Evolutionary conservation across 53 echinoderm and acorn worm species (phyloP).

Genomic region (Astropecten irregularis): DNA sequence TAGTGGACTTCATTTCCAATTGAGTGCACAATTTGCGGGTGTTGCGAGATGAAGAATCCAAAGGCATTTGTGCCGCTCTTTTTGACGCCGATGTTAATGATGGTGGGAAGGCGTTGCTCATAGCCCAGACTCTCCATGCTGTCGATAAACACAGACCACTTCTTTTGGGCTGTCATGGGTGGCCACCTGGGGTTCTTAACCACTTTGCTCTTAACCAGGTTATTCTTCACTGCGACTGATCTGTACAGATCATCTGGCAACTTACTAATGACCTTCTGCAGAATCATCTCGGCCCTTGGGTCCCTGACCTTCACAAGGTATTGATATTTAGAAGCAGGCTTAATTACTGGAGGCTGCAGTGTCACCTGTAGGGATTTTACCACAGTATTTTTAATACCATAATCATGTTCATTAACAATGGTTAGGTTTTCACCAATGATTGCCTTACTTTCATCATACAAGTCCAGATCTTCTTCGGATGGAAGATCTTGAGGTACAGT

Average conservation of each 20-base stretch:
- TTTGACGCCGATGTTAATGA: conserved; percentile 60
- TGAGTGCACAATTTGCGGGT: conserved; percentile 52
- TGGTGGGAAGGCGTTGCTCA: conserved; percentile 51
- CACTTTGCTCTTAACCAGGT: not conserved
- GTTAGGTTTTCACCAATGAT: not conserved
- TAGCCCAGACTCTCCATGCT: conserved; percentile 23
- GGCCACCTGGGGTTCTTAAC: not conserved
- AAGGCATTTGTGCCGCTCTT: conserved; percentile 59
- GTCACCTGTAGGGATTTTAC: too few relatives aligned
- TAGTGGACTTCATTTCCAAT: conserved; percentile 68
- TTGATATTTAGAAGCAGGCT: too few relatives aligned
- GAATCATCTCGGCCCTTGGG: not conserved
- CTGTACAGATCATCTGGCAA: not conserved
- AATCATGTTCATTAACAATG: not conserved
- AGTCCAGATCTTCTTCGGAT: not conserved
- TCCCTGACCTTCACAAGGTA: not conserved
- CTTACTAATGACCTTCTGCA: not conserved
- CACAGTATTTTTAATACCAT: too few relatives aligned
- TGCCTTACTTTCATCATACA: not conserved
- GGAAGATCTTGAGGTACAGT: not conserved
- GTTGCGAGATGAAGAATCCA: conserved; percentile 7
- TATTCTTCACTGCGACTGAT: not conserved
- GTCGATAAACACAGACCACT: not conserved
- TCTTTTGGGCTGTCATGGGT: not conserved
- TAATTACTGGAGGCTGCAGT: too few relatives aligned